Evolutionary conservation across 2,888 invertebrate species (phyloP).

Genomic region (Cremastobaeus sp.): DNA sequence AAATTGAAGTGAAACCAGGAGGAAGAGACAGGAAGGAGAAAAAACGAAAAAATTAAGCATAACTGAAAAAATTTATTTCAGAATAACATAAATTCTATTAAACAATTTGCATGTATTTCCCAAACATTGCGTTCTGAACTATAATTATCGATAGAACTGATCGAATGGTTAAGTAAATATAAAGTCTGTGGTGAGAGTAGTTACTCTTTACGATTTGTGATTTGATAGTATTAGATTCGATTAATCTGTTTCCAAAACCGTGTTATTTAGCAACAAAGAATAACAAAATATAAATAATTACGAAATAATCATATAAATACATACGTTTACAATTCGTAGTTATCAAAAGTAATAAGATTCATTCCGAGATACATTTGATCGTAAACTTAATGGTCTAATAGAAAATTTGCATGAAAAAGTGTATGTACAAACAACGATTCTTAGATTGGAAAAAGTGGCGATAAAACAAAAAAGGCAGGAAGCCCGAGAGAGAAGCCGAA

Average conservation of each 20-base stretch:
- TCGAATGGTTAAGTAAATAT: background rate
- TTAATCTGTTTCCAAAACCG: background rate
- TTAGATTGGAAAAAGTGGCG: no score
- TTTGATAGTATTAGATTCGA: background rate
- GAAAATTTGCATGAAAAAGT: no score
- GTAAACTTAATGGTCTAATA: constrained; percentile 18
- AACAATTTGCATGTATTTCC: constrained; percentile 25
- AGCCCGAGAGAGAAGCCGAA: no score
- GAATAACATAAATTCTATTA: constrained; percentile 24
- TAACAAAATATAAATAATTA: constrained; percentile 31
- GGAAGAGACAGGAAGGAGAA: constrained; percentile 1
- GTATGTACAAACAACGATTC: no score
- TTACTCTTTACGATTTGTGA: constrained; percentile 16
- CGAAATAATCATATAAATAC: constrained; percentile 20
- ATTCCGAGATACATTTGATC: constrained; percentile 37
- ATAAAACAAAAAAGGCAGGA: no score
- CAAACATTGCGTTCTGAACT: constrained; percentile 6
- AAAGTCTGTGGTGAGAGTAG: background rate
- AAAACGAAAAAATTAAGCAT: constrained; percentile 28
- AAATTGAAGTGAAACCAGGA: background rate
- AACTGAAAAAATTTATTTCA: constrained; percentile 43
- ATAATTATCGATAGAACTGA: constrained; percentile 1
- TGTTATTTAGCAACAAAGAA: constrained; percentile 20
- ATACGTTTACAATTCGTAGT: constrained; percentile 7
- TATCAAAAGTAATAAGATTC: constrained; percentile 22